These are phyloP conservation scores for Mustelus asterias DNA, from an alignment of 2,113 vertebrate genomes.

Conservation along the genomic window DNA sequence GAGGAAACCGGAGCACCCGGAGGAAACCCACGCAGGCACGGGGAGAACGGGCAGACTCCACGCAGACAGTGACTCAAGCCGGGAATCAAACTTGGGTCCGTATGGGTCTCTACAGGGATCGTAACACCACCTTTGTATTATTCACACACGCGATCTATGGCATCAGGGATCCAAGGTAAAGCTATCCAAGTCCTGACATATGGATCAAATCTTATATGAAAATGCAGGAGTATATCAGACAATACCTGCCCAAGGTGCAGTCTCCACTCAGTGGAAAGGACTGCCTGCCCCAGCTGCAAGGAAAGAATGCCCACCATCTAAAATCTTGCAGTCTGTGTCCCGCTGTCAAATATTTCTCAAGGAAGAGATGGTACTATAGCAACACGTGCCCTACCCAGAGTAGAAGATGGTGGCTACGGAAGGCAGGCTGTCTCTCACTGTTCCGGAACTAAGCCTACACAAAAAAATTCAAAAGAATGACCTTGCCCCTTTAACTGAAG, in stretches of 20 bases:
- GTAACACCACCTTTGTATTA: neutral
- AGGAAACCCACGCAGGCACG: too few relatives aligned
- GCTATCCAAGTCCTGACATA: neutral
- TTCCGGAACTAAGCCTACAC: constrained; percentile 1
- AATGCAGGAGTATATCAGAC: neutral
- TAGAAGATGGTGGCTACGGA: neutral
- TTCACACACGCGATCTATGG: neutral
- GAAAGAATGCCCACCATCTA: neutral
- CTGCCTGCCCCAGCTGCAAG: neutral
- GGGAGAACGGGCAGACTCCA: too few relatives aligned
- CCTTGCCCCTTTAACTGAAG: constrained; percentile 19
- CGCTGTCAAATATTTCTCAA: neutral
- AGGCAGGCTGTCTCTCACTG: neutral
- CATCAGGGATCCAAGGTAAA: neutral
- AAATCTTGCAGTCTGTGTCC: neutral
- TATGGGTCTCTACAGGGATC: neutral
- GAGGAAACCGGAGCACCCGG: too few relatives aligned
- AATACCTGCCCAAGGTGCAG: neutral
- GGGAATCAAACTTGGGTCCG: too few relatives aligned
- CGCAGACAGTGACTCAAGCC: too few relatives aligned
- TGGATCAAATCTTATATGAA: neutral
- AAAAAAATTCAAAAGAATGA: neutral
- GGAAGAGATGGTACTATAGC: neutral
- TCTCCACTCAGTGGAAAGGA: neutral
- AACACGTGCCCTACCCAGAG: neutral